These are phyloP conservation scores for Stenurella melanura DNA, from an alignment of 2,888 invertebrate species.

Conservation along the genomic window DNA sequence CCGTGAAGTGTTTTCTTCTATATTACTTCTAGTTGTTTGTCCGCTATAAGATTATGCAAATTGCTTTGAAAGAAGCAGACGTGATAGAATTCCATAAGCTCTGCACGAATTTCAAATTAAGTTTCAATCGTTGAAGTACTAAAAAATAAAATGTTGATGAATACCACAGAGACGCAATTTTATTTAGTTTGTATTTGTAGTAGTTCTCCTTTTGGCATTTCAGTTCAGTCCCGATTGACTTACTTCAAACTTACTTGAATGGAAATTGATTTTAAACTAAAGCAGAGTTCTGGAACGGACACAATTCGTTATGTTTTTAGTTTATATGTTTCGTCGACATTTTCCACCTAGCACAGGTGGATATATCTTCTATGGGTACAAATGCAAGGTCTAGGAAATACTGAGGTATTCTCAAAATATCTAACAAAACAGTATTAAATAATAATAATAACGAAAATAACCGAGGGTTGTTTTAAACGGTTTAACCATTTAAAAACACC, in stretches of 20 bases:
- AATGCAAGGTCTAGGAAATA: too few relatives aligned
- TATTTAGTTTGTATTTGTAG: background rate
- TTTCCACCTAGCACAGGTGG: background rate
- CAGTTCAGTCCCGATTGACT: background rate
- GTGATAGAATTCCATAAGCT: background rate
- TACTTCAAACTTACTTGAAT: slow-evolving; percentile 1
- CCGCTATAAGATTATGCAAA: background rate
- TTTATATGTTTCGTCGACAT: background rate
- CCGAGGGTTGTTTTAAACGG: too few relatives aligned
- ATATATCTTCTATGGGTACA: too few relatives aligned
- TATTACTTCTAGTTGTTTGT: background rate
- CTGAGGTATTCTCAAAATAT: too few relatives aligned
- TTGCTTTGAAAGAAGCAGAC: background rate
- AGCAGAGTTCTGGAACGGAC: background rate
- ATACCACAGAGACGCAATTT: background rate
- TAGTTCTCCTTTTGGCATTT: background rate
- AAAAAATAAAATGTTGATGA: background rate
- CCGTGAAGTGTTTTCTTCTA: background rate
- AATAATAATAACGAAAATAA: too few relatives aligned
- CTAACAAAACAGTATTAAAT: too few relatives aligned
- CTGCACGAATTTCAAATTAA: background rate
- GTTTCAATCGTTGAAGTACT: background rate
- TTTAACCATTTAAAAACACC: too few relatives aligned
- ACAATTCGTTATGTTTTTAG: background rate
- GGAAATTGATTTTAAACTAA: slow-evolving; percentile 1